Conservation (phyloP, 2,113 vertebrate species). For the Sapayoa aenigma region DNA sequence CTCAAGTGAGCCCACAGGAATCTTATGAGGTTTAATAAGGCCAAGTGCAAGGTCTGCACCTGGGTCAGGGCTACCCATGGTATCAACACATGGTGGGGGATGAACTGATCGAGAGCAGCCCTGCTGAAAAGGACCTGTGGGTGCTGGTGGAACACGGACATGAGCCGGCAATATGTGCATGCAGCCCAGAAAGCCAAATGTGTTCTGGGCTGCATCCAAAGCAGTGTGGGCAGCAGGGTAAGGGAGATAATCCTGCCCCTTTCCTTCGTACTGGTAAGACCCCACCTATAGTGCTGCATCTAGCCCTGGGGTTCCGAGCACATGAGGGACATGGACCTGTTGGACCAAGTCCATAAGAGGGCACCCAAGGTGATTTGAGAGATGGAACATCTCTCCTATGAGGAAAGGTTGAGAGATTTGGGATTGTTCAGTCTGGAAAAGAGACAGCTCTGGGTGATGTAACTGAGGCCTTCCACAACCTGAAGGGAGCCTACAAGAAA, state of each 20-base stretch:
- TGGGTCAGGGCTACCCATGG: accelerated
- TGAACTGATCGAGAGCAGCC: background rate
- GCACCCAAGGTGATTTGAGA: too few relatives aligned
- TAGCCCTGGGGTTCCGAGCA: background rate
- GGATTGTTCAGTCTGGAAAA: background rate
- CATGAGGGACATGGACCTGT: background rate
- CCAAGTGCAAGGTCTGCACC: background rate
- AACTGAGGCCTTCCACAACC: background rate
- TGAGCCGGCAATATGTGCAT: background rate
- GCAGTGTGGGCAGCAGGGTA: background rate
- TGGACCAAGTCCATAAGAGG: background rate
- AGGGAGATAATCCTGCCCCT: background rate
- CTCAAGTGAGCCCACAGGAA: background rate
- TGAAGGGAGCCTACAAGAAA: background rate
- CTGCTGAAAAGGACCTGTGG: background rate
- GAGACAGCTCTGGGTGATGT: background rate
- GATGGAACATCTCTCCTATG: background rate
- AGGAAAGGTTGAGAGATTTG: background rate
- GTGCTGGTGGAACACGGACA: background rate
- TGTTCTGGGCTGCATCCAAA: background rate
- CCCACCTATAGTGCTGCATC: background rate
- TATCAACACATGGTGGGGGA: too few relatives aligned
- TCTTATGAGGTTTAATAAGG: background rate
- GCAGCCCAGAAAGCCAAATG: background rate
- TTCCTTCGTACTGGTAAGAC: background rate